Percentiles rank a stretch among this genome's conserved stretches.
phyloP scores from a whole-genome alignment of 1,140 invertebrate genomes.

The Papilio aristodemus region DNA sequence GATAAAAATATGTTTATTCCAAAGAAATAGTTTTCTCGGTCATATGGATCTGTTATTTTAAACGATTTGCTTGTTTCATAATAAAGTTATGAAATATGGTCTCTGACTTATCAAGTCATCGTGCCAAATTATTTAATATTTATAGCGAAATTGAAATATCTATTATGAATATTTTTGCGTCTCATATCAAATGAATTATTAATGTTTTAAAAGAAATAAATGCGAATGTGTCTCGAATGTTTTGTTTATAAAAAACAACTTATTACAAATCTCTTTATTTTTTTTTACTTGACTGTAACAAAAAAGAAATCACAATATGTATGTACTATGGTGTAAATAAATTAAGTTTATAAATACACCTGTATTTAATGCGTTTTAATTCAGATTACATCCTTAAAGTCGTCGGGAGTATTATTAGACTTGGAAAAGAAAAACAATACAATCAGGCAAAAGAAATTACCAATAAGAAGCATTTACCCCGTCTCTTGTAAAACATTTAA shows the following conservation, averaged over 20 bases:
- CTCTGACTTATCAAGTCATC: background rate
- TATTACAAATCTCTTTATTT: conserved; percentile 38
- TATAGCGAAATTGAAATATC: background rate
- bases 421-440: too few relatives aligned
- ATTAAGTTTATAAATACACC: conserved; percentile 78
- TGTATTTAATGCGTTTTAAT: conserved; percentile 63
- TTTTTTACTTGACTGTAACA: conserved; percentile 51
- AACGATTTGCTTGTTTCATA: background rate
- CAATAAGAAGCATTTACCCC: too few relatives aligned
- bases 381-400: too few relatives aligned
- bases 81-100: background rate
- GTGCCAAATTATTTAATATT: conserved; percentile 34
- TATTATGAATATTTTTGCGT: background rate
- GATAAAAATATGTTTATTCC: conserved; percentile 26
- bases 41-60: conserved; percentile 12
- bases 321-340: conserved; percentile 77
- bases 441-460: too few relatives aligned
- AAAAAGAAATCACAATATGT: conserved; percentile 72
- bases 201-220: conserved; percentile 44
- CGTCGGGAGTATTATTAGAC: too few relatives aligned
- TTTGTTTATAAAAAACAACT: conserved; percentile 39
- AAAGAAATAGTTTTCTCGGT: conserved; percentile 20
- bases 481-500: too few relatives aligned
- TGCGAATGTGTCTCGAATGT: conserved; percentile 44
- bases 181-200: conserved; percentile 41